Base-by-base conservation (phyloP, 2,797 vertebrate species). In the Otolemur crassicaudatus region DNA sequence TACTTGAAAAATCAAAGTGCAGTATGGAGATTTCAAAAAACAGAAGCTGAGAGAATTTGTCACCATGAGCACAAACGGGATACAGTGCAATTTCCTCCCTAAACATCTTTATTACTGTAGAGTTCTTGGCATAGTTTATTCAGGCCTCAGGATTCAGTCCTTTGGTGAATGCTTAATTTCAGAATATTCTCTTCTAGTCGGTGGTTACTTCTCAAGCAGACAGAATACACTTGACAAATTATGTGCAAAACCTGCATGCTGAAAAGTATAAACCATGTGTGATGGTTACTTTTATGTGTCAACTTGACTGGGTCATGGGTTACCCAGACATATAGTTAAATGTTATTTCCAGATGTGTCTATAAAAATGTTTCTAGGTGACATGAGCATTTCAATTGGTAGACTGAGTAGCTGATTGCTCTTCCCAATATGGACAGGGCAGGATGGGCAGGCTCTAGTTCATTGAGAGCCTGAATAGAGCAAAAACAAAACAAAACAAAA, bases 261-360 rank as follows among this genome's bases (percentile, higher is more conserved):
- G 63, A 89, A 70, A 56, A 72, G n/a, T 2, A 20, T 77, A 23
- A 90, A 53, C 19, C 12, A n/a, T 16, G 25, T 34, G 22, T 79
- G 17, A 90, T 46, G 5, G 22, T 5, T 72, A 43, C 37, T 86
- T 80, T 53, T 72, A 61, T 23, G 40, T 63, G n/a, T 85, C 56
- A 85, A 22, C 43, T 53, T 86, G 49, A 43, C 56, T 86, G 31
- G 58, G 37, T 72, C 17, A 9, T 79, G 40, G 5, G 27, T 22
- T 79, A 16, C n/a, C n/a, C 76, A 90, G 56, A 85, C 25, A 94
- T 53, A 72, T 43, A 84, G 22, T 84, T 85, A 90, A 70, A n/a
- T n/a, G 49, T 19, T 49, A 27, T n/a, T 94, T 60, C 37, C 43
- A 12, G 19, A 22, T 63, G 3, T 49, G 31, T 70, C 25, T 84